Base-by-base conservation (phyloP, 2,888 invertebrate genomes). In the Sesia bembeciformis region DNA sequence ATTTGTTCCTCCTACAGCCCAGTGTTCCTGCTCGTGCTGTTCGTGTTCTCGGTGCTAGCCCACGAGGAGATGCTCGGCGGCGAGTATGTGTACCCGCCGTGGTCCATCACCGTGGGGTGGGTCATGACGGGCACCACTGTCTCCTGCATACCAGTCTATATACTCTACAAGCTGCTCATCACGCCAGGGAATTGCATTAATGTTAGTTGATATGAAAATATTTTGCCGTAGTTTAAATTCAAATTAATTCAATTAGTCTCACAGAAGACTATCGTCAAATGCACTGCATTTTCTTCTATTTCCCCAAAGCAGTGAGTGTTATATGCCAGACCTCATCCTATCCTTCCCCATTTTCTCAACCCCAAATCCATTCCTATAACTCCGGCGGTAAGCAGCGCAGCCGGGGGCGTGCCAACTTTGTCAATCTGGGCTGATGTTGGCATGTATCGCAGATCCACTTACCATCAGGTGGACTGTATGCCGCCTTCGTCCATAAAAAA, bases 81-180 rank as follows among this genome's bases (percentile, higher is more conserved):
- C 0, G 91, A 92, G 65, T 94, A 94, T 76, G 79, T 84, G 54
- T 96, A 96, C 83, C 96, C 96, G 0, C 86, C 91, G 53, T 97
- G 96, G 96, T 94, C 94, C 64, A 92, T 94, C 74, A 90, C 91
- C 53, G 92, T 96, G 54, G 97, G 97, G 39, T 96, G 96, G 93
- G 76, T 92, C 39, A 91, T 97, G 68, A 97, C 97, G 0, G 93
- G 93, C 53, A 96, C 96, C 51, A 97, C 97, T 39, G 93, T 97
- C 58, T 88, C 95, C 58, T 96, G 95, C 76, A 96, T 97, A 62
- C 97, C 97, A 2, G 74, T 93, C 61, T 97, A 96, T 82, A 94
- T 96, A 64, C 66, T 96, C 56, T 97, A 96, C 86, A 94, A 94
- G 80, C 91, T 94, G 64, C 77, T 88, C 55, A 92, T 92, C 53